Evolutionary conservation across 2,797 vertebrate species (phyloP).

Genomic region (Stomatorhinus walkeri): DNA sequence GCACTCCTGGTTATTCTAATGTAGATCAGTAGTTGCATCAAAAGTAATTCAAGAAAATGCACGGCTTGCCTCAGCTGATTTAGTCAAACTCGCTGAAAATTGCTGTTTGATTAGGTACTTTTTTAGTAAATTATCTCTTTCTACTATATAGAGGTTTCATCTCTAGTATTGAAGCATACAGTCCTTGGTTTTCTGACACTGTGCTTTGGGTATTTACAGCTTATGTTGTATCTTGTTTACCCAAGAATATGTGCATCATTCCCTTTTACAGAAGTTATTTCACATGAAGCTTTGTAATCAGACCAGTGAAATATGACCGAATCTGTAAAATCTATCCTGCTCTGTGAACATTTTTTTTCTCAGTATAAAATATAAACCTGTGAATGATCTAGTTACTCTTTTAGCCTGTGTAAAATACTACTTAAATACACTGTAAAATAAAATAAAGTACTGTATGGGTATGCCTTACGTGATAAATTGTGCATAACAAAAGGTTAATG

Average conservation of each 20-base stretch:
- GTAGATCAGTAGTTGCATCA: background rate
- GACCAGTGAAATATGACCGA: slow-evolving; percentile 4
- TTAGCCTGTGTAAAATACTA: background rate
- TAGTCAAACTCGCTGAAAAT: background rate
- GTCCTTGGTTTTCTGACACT: background rate
- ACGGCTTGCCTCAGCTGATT: background rate
- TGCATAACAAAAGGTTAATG: background rate
- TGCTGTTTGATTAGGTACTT: background rate
- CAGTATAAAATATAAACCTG: background rate
- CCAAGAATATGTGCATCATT: background rate
- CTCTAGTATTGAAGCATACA: background rate
- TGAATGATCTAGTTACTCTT: background rate
- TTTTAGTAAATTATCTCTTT: background rate
- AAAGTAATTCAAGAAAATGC: background rate
- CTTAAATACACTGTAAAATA: slow-evolving; percentile 3
- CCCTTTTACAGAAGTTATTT: background rate
- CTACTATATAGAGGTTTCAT: background rate
- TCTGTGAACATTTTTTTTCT: slow-evolving; percentile 6
- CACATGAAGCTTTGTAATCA: background rate
- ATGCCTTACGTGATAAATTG: slow-evolving; percentile 4
- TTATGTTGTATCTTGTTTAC: background rate
- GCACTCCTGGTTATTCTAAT: background rate
- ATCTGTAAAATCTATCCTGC: background rate
- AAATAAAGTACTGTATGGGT: background rate
- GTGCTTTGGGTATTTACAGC: background rate